Evolutionary conservation across 2,888 invertebrate genomes (phyloP), one percentile per base, ranked within the genome.

Genomic region (Homarus gammarus): DNA sequence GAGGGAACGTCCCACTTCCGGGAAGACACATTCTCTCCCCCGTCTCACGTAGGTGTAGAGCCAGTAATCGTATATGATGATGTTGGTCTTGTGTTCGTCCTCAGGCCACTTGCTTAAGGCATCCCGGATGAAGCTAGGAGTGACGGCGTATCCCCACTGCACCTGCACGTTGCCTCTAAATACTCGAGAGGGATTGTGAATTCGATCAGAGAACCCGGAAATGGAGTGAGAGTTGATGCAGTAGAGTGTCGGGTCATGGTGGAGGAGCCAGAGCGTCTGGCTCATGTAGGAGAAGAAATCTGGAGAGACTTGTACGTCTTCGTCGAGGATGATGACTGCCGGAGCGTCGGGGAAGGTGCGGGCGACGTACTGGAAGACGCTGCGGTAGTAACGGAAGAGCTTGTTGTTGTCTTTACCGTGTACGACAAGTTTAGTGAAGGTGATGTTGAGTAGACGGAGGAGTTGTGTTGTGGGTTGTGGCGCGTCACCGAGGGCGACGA

Each of bases 301-400:
- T 22, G 83, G 86, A 2, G 91, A 89, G 36, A 91, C 86, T 77
- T 91, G 82, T n/a, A 91, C 87, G 49, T 91, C 91, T 38, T 91
- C 91, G 78, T 91, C 91, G 15, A 91, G 72, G 64, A 91, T 36
- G 56, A 91, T 84, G 27, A 56, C 91, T 1, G 89, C 91, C 8
- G 86, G 68, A 15, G 89, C 72, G 18, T 78, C 31, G 31, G 86
- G 82, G 64, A 86, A 89, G 38, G 56, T 70, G 22, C 36, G 40
- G 38, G 72, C 83, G 22, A 88, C 81, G 51, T 72, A 49, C 40
- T 82, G 82, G 77, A 79, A 91, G 38, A 86, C 89, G 36, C 40
- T 31, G 44, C 89, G 70, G 86, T 91, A 91, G 73, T 72, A 91
- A 22, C 75, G 86, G 72, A 89, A 91, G 56, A 89, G 87, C 51